Base-by-base conservation (phyloP, 2,888 invertebrate species). In the Eupithecia inturbata region DNA sequence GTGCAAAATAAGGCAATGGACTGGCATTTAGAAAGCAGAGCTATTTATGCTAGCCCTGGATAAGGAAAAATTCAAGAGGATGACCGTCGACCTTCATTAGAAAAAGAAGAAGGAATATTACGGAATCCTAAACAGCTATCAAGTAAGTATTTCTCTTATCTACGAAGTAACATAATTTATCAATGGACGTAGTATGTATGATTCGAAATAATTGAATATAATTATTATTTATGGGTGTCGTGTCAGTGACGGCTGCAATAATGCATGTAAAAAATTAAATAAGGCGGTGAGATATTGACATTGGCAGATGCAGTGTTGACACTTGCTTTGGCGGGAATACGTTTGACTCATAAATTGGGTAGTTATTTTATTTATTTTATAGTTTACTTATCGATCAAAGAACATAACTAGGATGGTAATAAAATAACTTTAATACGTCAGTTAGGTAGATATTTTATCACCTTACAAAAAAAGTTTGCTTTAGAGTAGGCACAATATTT, bases 261-360 rank as follows among this genome's bases (percentile, higher is more conserved):
- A 33, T 64, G 63, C n/a, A 64, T 64, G 63, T 64, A 19, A 64
- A 22, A 22, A 33, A 19, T 64, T 64, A 64, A 64, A 64, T n/a
- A 33, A n/a, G 63, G 36, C 63, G n/a, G n/a, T 64, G 36, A n/a
- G 63, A n/a, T 64, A 64, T 64, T 64, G 36, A 33, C 63, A 64
- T 64, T 64, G 63, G 36, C 63, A 64, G 1, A 33, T 64, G 33
- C 12, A 33, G 63, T 36, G 63, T 33, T 64, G 63, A n/a, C 63
- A 64, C 33, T 49, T 49, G 49, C 9, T 31, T 31, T 31, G 31
- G 31, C n/a, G n/a, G n/a, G n/a, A n/a, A n/a, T n/a, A n/a, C n/a
- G n/a, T n/a, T n/a, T n/a, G n/a, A n/a, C n/a, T n/a, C n/a, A n/a
- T n/a, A n/a, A n/a, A 7, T 41, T 45, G 45, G 19, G 45, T n/a